These are phyloP conservation scores for Oryzias curvinotus DNA, from an alignment of 2,113 vertebrate species.

Conservation along the genomic window DNA sequence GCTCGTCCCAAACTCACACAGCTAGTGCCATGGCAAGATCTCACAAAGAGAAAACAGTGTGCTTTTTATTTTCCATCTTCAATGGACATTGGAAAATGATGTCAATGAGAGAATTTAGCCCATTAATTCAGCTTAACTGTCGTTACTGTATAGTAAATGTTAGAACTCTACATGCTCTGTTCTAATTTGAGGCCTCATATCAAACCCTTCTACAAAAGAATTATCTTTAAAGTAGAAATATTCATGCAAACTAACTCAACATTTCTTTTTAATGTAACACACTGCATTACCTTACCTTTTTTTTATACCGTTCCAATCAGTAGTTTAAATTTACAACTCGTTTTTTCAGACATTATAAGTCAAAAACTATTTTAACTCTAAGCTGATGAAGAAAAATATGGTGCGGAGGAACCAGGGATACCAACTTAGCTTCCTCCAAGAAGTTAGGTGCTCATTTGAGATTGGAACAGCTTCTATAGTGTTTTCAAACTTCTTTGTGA, in stretches of 20 bases:
- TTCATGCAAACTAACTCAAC: no score
- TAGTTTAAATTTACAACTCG: no score
- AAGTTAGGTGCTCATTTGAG: slow-evolving; percentile 22
- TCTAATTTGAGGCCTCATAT: no score
- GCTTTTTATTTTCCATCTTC: slow-evolving; percentile 17
- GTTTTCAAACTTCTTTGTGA: slow-evolving; percentile 64
- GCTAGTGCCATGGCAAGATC: slow-evolving; percentile 57
- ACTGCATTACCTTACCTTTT: no score
- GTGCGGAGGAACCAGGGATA: slow-evolving; percentile 48
- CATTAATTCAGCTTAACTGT: no score
- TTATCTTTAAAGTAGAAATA: no score
- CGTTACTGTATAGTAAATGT: no score
- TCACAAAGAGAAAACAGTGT: slow-evolving; percentile 42
- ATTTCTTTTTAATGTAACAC: no score
- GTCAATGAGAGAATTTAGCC: no score
- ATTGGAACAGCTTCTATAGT: slow-evolving; percentile 24
- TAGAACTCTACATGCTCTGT: no score
- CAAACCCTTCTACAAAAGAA: no score
- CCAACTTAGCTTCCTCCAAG: slow-evolving; percentile 44
- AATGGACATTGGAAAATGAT: not conserved
- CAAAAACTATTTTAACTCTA: slow-evolving; percentile 30
- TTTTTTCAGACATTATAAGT: slow-evolving; percentile 9
- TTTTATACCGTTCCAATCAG: no score
- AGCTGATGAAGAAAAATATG: slow-evolving; percentile 51
- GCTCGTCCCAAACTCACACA: slow-evolving; percentile 81